Conservation (phyloP, 2,888 invertebrate genomes). For the Tricholauxania praeusta region DNA sequence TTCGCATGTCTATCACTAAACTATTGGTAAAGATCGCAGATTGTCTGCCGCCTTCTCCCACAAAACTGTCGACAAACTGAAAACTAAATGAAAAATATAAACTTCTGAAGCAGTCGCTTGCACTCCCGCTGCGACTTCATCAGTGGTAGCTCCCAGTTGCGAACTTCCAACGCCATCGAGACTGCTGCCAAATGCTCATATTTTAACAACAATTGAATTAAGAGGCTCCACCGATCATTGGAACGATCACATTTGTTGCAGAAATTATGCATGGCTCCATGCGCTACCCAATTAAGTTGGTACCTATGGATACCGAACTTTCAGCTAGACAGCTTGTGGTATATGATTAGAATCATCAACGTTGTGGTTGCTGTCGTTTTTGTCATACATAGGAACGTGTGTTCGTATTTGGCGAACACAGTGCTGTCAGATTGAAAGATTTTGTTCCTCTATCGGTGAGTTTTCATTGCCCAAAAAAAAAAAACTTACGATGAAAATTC, state of each 20-base stretch:
- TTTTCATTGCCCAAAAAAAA: too few species aligned
- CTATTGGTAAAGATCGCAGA: background rate
- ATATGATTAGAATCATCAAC: slow-evolving; percentile 41
- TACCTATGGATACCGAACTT: slow-evolving; percentile 2
- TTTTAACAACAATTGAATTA: slow-evolving; percentile 33
- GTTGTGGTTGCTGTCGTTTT: background rate
- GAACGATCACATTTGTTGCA: slow-evolving; percentile 11
- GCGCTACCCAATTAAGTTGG: slow-evolving; percentile 33
- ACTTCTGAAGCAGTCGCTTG: slow-evolving; percentile 5
- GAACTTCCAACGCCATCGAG: too few species aligned
- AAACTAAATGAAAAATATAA: background rate
- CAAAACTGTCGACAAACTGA: background rate
- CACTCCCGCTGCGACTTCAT: slow-evolving; percentile 11
- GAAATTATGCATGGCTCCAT: slow-evolving; percentile 33
- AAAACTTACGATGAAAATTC: too few species aligned
- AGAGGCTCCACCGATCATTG: background rate
- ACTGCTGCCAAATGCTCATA: background rate
- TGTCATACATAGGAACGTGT: too few species aligned
- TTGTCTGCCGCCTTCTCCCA: background rate
- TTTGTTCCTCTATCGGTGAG: too few species aligned
- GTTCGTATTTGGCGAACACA: too few species aligned
- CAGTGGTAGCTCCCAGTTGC: background rate
- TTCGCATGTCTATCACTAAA: too few species aligned
- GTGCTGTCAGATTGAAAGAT: too few species aligned
- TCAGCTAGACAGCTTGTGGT: slow-evolving; percentile 28